Percentiles rank a stretch among this genome's conserved stretches.
Conservation (phyloP, 2,888 invertebrate genomes). For the Plusia festucae region DNA sequence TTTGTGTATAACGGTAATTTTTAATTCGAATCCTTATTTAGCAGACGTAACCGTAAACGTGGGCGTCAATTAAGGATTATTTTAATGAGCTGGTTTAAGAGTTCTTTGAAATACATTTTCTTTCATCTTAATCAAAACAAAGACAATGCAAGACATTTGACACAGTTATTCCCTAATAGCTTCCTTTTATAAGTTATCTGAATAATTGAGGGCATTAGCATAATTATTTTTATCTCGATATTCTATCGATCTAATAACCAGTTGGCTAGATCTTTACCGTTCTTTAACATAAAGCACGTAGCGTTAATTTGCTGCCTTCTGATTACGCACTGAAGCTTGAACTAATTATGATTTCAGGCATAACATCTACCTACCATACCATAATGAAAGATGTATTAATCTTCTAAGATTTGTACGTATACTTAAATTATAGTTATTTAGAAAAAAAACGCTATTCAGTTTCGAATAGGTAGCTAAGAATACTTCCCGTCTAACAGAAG, state of each 20-base stretch:
- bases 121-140: slow-evolving; percentile 19
- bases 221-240: slow-evolving; percentile 46
- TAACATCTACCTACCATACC: slow-evolving; percentile 33
- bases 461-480: not conserved
- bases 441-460: not conserved
- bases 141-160: slow-evolving; percentile 39
- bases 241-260: slow-evolving; percentile 38
- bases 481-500: not conserved
- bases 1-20: slow-evolving; percentile 61
- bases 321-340: slow-evolving; percentile 57
- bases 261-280: slow-evolving; percentile 37
- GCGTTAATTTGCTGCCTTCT: slow-evolving; percentile 56
- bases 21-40: slow-evolving; percentile 64
- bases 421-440: not conserved
- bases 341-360: slow-evolving; percentile 56
- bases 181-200: slow-evolving; percentile 29
- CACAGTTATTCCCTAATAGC: slow-evolving; percentile 31
- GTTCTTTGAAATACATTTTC: slow-evolving; percentile 25
- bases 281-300: slow-evolving; percentile 42
- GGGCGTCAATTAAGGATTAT: slow-evolving; percentile 63
- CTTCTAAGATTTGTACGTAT: slow-evolving; percentile 26
- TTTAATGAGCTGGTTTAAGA: slow-evolving; percentile 53
- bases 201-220: slow-evolving; percentile 35
- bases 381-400: slow-evolving; percentile 28
- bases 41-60: slow-evolving; percentile 57